Percentiles rank a stretch among this genome's conserved stretches.
phyloP scores from a whole-genome alignment of 2,888 invertebrate species.

The Cordylochernes scorpioides region DNA sequence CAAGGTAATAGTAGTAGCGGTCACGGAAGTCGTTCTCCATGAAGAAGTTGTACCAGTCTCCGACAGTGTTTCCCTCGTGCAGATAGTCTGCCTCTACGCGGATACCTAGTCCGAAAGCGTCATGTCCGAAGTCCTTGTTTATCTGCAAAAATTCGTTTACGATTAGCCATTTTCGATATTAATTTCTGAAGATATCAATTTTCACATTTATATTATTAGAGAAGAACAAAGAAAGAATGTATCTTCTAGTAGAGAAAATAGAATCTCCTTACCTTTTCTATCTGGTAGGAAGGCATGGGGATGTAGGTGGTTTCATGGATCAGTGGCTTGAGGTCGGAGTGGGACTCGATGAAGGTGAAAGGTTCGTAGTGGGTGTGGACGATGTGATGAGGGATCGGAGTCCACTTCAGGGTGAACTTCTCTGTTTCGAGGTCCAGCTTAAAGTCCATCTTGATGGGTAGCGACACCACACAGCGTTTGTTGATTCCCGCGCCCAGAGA shows the following conservation, averaged over 20 bases:
- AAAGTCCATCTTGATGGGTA: conserved; percentile 10
- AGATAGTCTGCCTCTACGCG: conserved; percentile 5
- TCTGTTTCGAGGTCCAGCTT: conserved; percentile 6
- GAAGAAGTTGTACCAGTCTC: conserved; percentile 8
- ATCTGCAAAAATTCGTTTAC: no score
- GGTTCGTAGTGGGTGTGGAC: conserved; percentile 11
- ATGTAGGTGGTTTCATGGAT: conserved; percentile 4
- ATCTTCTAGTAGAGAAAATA: no score
- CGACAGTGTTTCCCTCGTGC: conserved; percentile 8
- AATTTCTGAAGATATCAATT: no score
- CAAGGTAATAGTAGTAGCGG: conserved; percentile 8
- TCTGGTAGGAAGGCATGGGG: no score
- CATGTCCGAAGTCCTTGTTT: conserved; percentile 3
- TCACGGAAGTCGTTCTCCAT: conserved; percentile 7
- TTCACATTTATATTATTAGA: no score
- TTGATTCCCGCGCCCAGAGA: conserved; percentile 10
- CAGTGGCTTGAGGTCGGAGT: conserved; percentile 4
- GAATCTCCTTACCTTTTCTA: no score
- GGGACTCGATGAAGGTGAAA: conserved; percentile 8
- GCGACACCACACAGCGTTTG: conserved; percentile 4
- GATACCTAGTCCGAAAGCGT: conserved; percentile 10
- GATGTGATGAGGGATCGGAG: conserved; percentile 7
- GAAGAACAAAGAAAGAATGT: no score
- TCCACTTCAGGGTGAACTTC: conserved; percentile 6
- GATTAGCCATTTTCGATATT: no score